These are phyloP conservation scores for Hoplias malabaricus DNA, from an alignment of 2,113 vertebrate species.

Conservation along the genomic window DNA sequence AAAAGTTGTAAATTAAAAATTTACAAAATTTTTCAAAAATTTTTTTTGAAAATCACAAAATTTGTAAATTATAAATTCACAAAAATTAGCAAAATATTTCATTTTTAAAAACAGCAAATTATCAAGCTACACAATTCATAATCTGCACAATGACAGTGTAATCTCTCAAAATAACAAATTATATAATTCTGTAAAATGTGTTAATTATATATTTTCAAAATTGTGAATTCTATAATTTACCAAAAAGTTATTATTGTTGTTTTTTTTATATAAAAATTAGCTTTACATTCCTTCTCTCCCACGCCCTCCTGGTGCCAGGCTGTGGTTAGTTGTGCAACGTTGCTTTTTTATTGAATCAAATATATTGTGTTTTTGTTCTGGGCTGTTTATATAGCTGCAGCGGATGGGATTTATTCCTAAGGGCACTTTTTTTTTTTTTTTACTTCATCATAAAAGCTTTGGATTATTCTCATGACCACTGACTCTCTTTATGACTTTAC, in stretches of 20 bases:
- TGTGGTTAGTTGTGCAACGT: neutral
- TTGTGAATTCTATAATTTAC: neutral
- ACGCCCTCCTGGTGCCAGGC: neutral
- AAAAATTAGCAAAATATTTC: neutral
- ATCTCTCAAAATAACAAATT: neutral
- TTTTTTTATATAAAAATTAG: neutral
- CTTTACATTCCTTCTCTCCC: conserved; percentile 4
- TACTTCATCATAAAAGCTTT: neutral
- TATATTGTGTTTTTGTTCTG: neutral
- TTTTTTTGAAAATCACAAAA: too few species aligned
- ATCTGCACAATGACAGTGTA: neutral
- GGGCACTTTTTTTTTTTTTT: neutral
- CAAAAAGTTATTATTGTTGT: too few species aligned
- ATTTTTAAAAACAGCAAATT: neutral
- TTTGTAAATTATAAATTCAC: neutral
- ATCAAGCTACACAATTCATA: neutral
- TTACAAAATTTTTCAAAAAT: too few species aligned
- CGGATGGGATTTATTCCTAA: neutral
- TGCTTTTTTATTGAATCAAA: neutral
- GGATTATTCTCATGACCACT: neutral
- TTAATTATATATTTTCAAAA: neutral
- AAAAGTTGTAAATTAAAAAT: too few species aligned
- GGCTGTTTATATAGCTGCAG: neutral
- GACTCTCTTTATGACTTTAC: neutral
- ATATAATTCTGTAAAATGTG: neutral